Evolutionary conservation across 2,888 invertebrate species (phyloP), one percentile per base, ranked within the genome.

Genomic region (Atherix ibis): DNA sequence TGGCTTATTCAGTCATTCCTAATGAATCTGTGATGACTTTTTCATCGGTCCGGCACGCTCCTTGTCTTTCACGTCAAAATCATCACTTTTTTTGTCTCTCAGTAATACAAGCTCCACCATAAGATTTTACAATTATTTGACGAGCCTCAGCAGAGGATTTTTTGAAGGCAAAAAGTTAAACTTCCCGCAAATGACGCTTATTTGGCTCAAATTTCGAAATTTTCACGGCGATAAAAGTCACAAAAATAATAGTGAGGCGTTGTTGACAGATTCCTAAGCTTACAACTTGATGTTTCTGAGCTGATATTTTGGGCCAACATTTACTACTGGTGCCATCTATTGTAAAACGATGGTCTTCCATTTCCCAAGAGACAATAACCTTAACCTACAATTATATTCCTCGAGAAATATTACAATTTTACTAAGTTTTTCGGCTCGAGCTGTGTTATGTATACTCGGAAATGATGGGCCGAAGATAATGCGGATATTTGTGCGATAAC

Each of bases 181-280:
- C 4, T 28, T 28, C 28, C 5, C 28, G 28, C 28, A 28, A 28
- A 28, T 28, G 28, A 28, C 28, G 15, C 28, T 28, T 28, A 28
- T 27, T 27, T 27, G 27, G n/a, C 27, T 27, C 12, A 27, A 27
- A 27, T 14, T 14, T 15, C 12, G 13, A 4, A n/a, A 28, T 28
- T 28, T 27, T 27, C 13, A 13, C 27, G 13, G 8, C 5, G n/a
- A 28, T 13, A 28, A 28, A 28, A 22, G 6, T 22, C 22, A 22
- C 22, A 22, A 22, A 22, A 8, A 8, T 22, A 22, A 22, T 22
- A 10, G 10, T 22, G 6, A 22, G 22, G 22, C 6, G 6, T 22
- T 22, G 22, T 22, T 22, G 22, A 6, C n/a, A n/a, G n/a, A n/a
- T n/a, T n/a, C n/a, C n/a, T 10, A 8, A 22, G 22, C 22, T 22